Conservation (phyloP, 2,888 invertebrate species). For the Apotomis betuletana region DNA sequence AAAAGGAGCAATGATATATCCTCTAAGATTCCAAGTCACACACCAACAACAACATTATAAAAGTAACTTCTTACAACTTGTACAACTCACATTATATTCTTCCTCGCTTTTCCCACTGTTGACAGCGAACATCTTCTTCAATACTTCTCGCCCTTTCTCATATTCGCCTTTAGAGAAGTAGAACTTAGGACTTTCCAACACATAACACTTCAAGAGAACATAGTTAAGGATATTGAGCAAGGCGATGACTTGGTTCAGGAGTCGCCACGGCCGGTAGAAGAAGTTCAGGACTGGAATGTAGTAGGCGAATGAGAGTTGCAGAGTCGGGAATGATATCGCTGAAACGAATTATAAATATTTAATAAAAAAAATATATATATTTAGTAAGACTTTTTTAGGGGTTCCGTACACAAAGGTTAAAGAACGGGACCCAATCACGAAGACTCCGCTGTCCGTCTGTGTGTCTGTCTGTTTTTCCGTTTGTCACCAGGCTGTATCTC, state of each 20-base stretch:
- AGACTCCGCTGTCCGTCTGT: too few relatives aligned
- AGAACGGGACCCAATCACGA: too few relatives aligned
- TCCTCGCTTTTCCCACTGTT: slow-evolving; percentile 33
- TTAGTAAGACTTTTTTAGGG: background rate
- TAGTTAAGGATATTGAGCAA: slow-evolving; percentile 28
- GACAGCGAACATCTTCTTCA: slow-evolving; percentile 36
- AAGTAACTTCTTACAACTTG: background rate
- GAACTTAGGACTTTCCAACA: slow-evolving; percentile 43
- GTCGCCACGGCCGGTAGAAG: slow-evolving; percentile 40
- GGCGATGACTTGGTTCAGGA: slow-evolving; percentile 36
- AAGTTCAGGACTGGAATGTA: slow-evolving; percentile 37
- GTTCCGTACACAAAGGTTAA: too few relatives aligned
- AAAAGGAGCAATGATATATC: too few relatives aligned
- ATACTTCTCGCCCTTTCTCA: slow-evolving; percentile 31
- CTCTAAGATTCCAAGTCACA: too few relatives aligned
- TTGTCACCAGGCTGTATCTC: too few relatives aligned
- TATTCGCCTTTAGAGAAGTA: slow-evolving; percentile 40
- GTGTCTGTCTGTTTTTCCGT: too few relatives aligned
- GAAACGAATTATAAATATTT: slow-evolving; percentile 10
- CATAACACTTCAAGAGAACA: slow-evolving; percentile 15
- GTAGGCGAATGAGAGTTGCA: slow-evolving; percentile 33
- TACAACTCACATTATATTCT: slow-evolving; percentile 34
- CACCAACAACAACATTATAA: too few relatives aligned
- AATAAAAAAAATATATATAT: too few relatives aligned
- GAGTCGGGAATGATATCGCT: slow-evolving; percentile 31